Evolutionary conservation across 2,888 invertebrate species (phyloP), one percentile per base, ranked within the genome.

Genomic region (Plebejus argus): DNA sequence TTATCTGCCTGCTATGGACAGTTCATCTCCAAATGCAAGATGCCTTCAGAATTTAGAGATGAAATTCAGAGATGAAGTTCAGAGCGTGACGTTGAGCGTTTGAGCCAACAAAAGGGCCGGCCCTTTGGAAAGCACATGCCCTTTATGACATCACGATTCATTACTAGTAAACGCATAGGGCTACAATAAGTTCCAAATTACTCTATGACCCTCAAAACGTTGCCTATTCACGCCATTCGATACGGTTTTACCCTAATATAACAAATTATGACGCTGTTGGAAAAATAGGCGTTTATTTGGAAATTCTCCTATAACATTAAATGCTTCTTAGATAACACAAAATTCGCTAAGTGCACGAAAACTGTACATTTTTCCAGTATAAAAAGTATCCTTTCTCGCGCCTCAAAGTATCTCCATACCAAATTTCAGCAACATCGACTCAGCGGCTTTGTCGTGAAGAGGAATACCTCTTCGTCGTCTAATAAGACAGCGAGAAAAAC

Each of bases 51-150:
- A 58, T 76, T 70, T 72, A 23, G 28, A 39, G 15, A 70, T 18
- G 18, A 49, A 70, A 53, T 56, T n/a, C n/a, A n/a, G n/a, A n/a
- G n/a, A n/a, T n/a, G n/a, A n/a, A n/a, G n/a, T 71, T 70, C 20
- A 56, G 28, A 23, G 49, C 49, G 20, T 71, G 49, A 20, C 53
- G 70, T 76, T 76, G 71, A 77, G 78, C 78, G 74, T 79, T 77
- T 58, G 76, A 77, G 71, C 58, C 56, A 70, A 75, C 72, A 76
- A 77, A 77, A 76, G 35, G 72, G 8, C 23, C 74, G 49, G 35
- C 76, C 66, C 66, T 75, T 70, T 33, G 45, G 78, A 78, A 39
- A 33, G 45, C 78, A 81, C 77, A 61, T 80, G 79, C 74, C 28
- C 12, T 49, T 78, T 66, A 58, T 78, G 79, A 74, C 77, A 78